phyloP scores from a whole-genome alignment of 2,113 vertebrate genomes.

The Polyodon spathula region DNA sequence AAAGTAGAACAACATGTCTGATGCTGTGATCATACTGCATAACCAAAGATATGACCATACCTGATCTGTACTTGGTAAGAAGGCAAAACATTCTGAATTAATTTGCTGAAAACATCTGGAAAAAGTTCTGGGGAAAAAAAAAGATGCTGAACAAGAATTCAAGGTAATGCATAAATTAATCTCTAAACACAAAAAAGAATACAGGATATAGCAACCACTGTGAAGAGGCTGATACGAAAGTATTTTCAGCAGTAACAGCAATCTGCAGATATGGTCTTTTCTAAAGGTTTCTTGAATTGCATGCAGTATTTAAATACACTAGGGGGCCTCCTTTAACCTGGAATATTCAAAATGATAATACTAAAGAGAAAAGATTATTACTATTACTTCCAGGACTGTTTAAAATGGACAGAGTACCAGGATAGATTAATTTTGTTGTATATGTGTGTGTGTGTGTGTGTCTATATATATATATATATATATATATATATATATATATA shows the following conservation, averaged over 20 bases:
- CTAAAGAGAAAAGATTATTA: neutral
- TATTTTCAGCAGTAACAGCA: too few relatives aligned
- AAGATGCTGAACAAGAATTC: neutral
- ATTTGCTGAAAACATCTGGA: slow-evolving; percentile 63
- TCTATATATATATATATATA: too few relatives aligned
- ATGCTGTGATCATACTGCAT: neutral
- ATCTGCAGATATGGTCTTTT: too few relatives aligned
- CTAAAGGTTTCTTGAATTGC: too few relatives aligned
- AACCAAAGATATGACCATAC: slow-evolving; percentile 42
- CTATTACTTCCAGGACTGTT: neutral
- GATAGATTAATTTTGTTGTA: too few relatives aligned
- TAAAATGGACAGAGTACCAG: neutral
- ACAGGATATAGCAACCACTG: too few relatives aligned
- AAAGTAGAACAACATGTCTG: neutral
- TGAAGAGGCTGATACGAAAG: too few relatives aligned
- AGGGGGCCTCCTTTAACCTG: neutral
- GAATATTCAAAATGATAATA: neutral
- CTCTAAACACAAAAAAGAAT: too few relatives aligned
- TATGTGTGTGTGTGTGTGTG: too few relatives aligned
- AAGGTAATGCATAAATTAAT: too few relatives aligned
- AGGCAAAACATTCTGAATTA: slow-evolving; percentile 89
- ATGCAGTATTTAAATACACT: neutral
- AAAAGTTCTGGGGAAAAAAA: slow-evolving; percentile 66
- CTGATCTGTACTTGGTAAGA: slow-evolving; percentile 77
- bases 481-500: too few relatives aligned